Evolutionary conservation across 2,888 invertebrate genomes (phyloP).

Genomic region (Drosophila nr. fundita): DNA sequence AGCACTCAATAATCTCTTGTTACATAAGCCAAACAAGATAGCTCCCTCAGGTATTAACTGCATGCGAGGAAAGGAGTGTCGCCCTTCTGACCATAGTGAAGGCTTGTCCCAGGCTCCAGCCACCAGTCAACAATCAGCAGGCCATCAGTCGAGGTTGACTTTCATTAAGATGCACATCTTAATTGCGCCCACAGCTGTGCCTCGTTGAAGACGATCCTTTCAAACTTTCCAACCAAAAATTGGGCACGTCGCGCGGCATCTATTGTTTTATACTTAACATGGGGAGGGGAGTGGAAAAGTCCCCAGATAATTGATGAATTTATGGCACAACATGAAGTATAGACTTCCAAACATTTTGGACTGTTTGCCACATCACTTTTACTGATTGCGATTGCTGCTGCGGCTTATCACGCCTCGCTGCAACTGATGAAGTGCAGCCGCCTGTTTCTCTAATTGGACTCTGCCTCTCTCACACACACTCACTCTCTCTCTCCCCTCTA

Average conservation of each 20-base stretch:
- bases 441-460: slow-evolving; percentile 48
- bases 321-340: slow-evolving; percentile 53
- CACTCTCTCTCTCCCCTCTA: neutral
- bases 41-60: slow-evolving; percentile 10
- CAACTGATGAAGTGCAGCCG: slow-evolving; percentile 52
- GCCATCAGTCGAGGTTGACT: slow-evolving; percentile 41
- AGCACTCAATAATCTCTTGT: neutral
- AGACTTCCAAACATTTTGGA: slow-evolving; percentile 4
- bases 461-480: neutral
- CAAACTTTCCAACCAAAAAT: slow-evolving; percentile 40
- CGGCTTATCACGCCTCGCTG: slow-evolving; percentile 47
- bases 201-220: slow-evolving; percentile 45
- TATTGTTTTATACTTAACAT: slow-evolving; percentile 40
- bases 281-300: slow-evolving; percentile 7
- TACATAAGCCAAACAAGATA: slow-evolving; percentile 2
- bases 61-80: slow-evolving; percentile 28
- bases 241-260: slow-evolving; percentile 53
- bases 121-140: slow-evolving; percentile 12
- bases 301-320: slow-evolving; percentile 65
- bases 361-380: slow-evolving; percentile 48
- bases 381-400: slow-evolving; percentile 43
- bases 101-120: slow-evolving; percentile 21
- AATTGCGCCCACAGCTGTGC: slow-evolving; percentile 65
- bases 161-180: slow-evolving; percentile 64
- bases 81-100: slow-evolving; percentile 22